Evolutionary conservation across 2,797 vertebrate genomes (phyloP).

Genomic region (Apogon hyalosoma): DNA sequence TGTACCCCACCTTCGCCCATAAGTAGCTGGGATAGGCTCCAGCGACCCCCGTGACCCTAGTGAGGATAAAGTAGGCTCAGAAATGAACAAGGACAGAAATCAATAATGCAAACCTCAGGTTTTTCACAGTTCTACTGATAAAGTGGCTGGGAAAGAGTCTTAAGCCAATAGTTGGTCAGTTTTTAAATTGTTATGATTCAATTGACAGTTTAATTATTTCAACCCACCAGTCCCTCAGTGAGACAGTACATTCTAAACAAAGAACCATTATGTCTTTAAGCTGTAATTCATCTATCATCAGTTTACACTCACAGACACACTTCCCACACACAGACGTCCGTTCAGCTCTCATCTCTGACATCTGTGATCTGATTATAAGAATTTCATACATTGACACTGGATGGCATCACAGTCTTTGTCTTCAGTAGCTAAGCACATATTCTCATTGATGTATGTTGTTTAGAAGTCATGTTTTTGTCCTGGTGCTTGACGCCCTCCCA

Average conservation of each 20-base stretch:
- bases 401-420: conserved; percentile 47
- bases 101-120: no score
- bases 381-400: conserved; percentile 50
- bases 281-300: conserved; percentile 54
- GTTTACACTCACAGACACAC: conserved; percentile 56
- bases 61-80: no score
- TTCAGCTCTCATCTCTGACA: conserved; percentile 68
- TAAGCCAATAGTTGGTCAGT: neutral
- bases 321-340: conserved; percentile 65
- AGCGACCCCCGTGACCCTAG: no score
- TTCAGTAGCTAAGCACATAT: conserved; percentile 23
- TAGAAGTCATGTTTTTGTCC: conserved; percentile 28
- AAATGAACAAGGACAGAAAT: no score
- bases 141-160: neutral
- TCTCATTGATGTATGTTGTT: conserved; percentile 33
- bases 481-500: conserved; percentile 24
- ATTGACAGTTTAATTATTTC: neutral
- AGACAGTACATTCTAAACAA: conserved; percentile 4
- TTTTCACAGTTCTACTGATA: no score
- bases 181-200: neutral
- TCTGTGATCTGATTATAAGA: conserved; percentile 63
- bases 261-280: conserved; percentile 35
- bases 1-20: no score
- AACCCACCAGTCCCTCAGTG: neutral
- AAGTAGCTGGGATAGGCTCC: no score